These are phyloP conservation scores for Mya arenaria DNA, from an alignment of 1,140 invertebrate genomes.

Conservation along the genomic window DNA sequence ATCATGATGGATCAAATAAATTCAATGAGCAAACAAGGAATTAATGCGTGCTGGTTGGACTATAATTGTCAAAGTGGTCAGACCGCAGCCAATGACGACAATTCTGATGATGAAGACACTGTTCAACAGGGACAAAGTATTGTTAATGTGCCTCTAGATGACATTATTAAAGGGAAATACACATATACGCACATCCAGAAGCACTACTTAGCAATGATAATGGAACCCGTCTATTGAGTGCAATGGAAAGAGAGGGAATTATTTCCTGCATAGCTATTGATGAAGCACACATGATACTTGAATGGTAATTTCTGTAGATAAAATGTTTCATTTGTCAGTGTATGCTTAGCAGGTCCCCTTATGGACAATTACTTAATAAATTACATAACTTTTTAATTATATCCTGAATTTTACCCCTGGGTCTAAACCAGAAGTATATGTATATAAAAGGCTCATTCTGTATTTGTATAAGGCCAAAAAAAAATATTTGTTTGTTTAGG, in stretches of 20 bases:
- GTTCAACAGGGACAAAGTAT: background rate
- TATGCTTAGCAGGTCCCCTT: conserved; percentile 5
- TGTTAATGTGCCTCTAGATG: conserved; percentile 10
- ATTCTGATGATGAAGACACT: background rate
- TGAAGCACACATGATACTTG: conserved; percentile 12
- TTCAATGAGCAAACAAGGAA: conserved; percentile 13
- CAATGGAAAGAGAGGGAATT: conserved; percentile 10
- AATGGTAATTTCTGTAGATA: conserved; percentile 22
- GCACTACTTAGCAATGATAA: conserved; percentile 13
- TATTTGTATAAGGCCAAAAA: too few relatives aligned
- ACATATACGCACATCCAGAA: conserved; percentile 20
- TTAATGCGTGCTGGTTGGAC: background rate
- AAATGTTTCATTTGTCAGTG: conserved; percentile 2
- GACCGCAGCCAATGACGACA: background rate
- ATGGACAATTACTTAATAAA: conserved; percentile 7
- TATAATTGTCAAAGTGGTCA: conserved; percentile 20
- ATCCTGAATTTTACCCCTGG: too few relatives aligned
- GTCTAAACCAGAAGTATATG: too few relatives aligned
- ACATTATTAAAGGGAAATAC: conserved; percentile 14
- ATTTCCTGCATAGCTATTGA: conserved; percentile 21
- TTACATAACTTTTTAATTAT: too few relatives aligned
- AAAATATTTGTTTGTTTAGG: too few relatives aligned
- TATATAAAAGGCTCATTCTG: too few relatives aligned
- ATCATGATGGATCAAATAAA: conserved; percentile 13
- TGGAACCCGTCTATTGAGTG: conserved; percentile 1